A percentile compares a stretch with the other conserved stretches of the same genome.
phyloP scores from a whole-genome alignment of 2,797 vertebrate species.

The Picus viridis region DNA sequence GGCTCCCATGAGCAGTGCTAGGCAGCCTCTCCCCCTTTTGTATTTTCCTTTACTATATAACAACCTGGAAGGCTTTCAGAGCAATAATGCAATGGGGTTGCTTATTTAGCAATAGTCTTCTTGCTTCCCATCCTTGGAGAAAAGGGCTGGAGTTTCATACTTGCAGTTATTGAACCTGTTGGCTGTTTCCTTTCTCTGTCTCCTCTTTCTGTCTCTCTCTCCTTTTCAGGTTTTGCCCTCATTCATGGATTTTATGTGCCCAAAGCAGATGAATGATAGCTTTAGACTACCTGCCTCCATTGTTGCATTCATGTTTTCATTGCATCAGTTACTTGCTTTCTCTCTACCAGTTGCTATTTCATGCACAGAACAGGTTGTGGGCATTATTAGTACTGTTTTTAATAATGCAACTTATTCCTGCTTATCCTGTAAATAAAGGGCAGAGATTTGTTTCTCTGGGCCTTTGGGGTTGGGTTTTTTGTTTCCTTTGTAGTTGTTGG shows the following conservation, averaged over 20 bases:
- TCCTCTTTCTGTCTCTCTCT: neutral
- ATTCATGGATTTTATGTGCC: neutral
- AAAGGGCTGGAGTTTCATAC: neutral
- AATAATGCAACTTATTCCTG: neutral
- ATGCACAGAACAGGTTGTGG: neutral
- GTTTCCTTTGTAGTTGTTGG: too few relatives aligned
- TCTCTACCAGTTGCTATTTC: neutral
- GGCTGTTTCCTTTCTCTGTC: neutral
- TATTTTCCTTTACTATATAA: conserved; percentile 3
- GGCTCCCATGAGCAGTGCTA: neutral
- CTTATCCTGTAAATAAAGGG: neutral
- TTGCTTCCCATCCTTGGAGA: neutral
- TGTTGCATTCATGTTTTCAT: neutral
- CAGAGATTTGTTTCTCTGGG: too few relatives aligned
- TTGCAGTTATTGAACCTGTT: neutral
- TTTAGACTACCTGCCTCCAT: conserved; percentile 15
- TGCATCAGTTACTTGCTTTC: neutral
- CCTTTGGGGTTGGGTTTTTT: too few relatives aligned
- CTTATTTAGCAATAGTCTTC: neutral
- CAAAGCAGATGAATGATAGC: conserved; percentile 11
- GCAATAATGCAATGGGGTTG: neutral
- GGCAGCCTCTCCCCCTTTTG: neutral
- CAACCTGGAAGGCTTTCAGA: conserved; percentile 16
- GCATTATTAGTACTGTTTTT: neutral
- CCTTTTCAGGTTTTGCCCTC: neutral